phyloP scores from a whole-genome alignment of 2,113 vertebrate species.

The Capricornis sumatraensis region DNA sequence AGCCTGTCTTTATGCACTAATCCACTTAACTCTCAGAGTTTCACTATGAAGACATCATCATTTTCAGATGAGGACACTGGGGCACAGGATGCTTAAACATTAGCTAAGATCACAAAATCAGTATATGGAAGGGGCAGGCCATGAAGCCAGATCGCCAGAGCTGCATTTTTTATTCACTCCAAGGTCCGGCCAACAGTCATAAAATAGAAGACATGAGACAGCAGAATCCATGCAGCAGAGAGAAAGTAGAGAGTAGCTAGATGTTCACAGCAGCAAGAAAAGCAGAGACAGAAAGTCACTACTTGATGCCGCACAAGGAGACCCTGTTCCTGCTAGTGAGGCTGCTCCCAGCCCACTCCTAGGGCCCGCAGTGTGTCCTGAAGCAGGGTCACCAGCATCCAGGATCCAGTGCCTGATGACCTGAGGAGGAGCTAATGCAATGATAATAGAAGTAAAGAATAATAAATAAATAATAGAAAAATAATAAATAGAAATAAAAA shows the following conservation, averaged over 20 bases:
- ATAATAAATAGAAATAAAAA: neutral
- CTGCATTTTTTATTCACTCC: neutral
- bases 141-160: neutral
- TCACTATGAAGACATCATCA: neutral
- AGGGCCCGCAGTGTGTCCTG: rapidly evolving
- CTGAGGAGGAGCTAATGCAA: neutral
- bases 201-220: neutral
- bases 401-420: neutral
- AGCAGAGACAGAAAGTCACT: neutral
- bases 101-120: neutral
- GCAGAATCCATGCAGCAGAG: neutral
- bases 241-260: neutral
- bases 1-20: neutral
- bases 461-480: neutral
- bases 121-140: neutral
- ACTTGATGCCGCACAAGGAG: neutral
- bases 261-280: neutral
- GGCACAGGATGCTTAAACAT: neutral
- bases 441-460: neutral
- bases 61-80: neutral
- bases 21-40: neutral
- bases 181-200: neutral
- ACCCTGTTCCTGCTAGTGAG: neutral
- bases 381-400: neutral
- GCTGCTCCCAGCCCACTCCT: too few relatives aligned